phyloP scores from a whole-genome alignment of 1,140 invertebrate genomes.

The Zeugodacus cucurbitae region DNA sequence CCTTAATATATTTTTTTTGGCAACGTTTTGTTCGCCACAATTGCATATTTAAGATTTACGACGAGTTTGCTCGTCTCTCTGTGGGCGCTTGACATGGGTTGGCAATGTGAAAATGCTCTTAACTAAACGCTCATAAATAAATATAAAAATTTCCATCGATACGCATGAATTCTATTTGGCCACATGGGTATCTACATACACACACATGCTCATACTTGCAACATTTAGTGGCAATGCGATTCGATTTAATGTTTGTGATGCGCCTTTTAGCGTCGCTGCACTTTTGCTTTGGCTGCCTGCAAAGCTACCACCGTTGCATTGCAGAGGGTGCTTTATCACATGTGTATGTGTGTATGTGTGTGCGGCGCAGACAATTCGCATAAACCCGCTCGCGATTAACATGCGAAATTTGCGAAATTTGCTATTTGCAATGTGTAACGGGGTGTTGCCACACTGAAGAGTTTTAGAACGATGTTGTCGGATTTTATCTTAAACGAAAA shows the following conservation, averaged over 20 bases:
- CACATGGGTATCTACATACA: not conserved
- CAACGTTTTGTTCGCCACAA: slow-evolving; percentile 48
- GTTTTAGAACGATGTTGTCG: not conserved
- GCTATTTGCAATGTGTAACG: not conserved
- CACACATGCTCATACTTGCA: not conserved
- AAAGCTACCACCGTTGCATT: slow-evolving; percentile 1
- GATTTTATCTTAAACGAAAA: not conserved
- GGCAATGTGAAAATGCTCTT: slow-evolving; percentile 41
- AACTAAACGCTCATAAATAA: slow-evolving; percentile 66
- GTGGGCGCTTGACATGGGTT: not conserved
- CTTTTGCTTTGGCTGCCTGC: not conserved
- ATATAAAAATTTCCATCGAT: slow-evolving; percentile 48
- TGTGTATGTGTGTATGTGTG: not conserved
- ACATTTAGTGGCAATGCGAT: slow-evolving; percentile 39
- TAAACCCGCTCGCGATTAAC: not conserved
- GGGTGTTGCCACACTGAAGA: not conserved
- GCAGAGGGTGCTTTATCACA: not conserved
- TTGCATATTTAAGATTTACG: slow-evolving; percentile 61
- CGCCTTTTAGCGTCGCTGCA: not conserved
- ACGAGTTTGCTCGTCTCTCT: slow-evolving; percentile 52
- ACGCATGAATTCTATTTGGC: not conserved
- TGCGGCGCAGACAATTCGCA: not conserved
- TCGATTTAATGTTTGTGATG: slow-evolving; percentile 36
- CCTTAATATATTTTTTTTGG: not conserved
- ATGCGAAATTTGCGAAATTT: not conserved